phyloP scores from a whole-genome alignment of 1,140 invertebrate species.

The Campodea augens region DNA sequence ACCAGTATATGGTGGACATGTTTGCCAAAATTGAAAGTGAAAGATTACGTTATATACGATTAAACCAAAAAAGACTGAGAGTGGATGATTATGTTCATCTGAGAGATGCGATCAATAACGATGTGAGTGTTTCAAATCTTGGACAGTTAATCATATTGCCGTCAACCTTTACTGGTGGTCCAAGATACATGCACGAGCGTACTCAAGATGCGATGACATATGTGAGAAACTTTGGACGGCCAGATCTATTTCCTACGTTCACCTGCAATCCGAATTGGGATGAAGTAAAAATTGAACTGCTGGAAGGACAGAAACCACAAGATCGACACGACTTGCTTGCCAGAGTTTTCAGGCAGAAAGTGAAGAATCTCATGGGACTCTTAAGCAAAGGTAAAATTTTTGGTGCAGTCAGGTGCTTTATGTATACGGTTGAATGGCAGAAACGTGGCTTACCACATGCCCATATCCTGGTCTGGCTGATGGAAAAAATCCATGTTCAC shows the following conservation, averaged over 20 bases:
- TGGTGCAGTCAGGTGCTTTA: conserved; percentile 19
- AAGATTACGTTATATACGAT: conserved; percentile 21
- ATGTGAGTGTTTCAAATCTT: conserved; percentile 10
- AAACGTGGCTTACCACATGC: conserved; percentile 29
- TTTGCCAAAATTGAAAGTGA: conserved; percentile 29
- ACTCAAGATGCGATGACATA: no score
- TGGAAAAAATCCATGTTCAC: conserved; percentile 19
- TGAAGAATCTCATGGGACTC: conserved; percentile 15
- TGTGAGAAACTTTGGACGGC: conserved; percentile 18
- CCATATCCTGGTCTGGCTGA: conserved; percentile 24
- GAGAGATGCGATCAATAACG: conserved; percentile 16
- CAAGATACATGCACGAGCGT: conserved; percentile 24
- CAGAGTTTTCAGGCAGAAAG: conserved; percentile 21
- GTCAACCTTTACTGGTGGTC: conserved; percentile 21
- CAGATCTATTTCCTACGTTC: conserved; percentile 26
- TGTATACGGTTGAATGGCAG: conserved; percentile 28
- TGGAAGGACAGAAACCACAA: conserved; percentile 12
- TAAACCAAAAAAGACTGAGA: conserved; percentile 28
- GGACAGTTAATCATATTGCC: conserved; percentile 19
- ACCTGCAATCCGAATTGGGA: conserved; percentile 30
- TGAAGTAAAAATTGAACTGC: not conserved
- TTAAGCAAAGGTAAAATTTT: conserved; percentile 9
- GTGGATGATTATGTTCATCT: conserved; percentile 27
- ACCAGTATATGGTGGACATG: conserved; percentile 27
- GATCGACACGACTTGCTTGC: conserved; percentile 20